These are phyloP conservation scores for Auanema sp. DNA, from an alignment of 2,888 invertebrate genomes.

Conservation along the genomic window DNA sequence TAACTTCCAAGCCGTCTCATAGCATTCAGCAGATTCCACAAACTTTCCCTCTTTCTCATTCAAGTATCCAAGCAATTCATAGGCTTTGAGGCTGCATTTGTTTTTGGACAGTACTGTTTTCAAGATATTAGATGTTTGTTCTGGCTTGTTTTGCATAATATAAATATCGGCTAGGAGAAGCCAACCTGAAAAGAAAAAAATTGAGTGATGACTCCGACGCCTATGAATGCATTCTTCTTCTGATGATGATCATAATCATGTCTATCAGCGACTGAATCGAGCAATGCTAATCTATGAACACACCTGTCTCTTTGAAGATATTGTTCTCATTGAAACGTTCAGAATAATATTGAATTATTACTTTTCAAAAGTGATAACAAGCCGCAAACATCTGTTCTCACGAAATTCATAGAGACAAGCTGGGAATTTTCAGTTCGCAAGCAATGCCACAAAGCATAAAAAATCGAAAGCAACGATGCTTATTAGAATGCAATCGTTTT, in stretches of 20 bases:
- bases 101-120: slow-evolving; percentile 68
- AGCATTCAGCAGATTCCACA: slow-evolving; percentile 80
- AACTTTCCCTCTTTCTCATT: slow-evolving; percentile 90
- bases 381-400: neutral
- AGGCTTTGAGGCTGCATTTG: slow-evolving; percentile 72
- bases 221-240: too few species aligned
- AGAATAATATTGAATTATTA: too few species aligned
- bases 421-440: too few species aligned
- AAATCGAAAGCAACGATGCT: too few species aligned
- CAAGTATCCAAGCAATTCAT: slow-evolving; percentile 83
- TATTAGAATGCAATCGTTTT: too few species aligned
- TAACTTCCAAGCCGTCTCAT: slow-evolving; percentile 83
- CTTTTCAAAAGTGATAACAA: neutral
- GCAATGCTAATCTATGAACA: too few species aligned
- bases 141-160: slow-evolving; percentile 79
- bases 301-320: too few species aligned
- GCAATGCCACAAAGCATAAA: too few species aligned
- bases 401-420: too few species aligned
- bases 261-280: too few species aligned
- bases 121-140: slow-evolving; percentile 82
- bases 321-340: too few species aligned
- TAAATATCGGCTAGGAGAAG: slow-evolving; percentile 87
- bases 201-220: neutral
- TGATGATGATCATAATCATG: too few species aligned
- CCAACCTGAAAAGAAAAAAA: slow-evolving; percentile 71